Base-by-base conservation (phyloP, 2,888 invertebrate species). In the Anthrax anthrax region DNA sequence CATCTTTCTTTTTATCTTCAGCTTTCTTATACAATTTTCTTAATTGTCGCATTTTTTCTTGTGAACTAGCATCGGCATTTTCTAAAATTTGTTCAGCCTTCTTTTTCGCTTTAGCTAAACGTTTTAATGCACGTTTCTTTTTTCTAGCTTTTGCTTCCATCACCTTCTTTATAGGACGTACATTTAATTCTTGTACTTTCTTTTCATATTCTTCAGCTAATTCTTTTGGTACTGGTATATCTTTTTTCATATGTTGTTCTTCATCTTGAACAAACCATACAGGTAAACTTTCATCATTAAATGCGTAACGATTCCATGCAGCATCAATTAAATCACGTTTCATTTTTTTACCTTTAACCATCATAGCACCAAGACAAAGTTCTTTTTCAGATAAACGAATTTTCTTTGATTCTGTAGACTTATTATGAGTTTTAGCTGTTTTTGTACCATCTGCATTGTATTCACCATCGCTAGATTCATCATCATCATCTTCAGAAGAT, bases 181-280 rank as follows among this genome's bases (percentile, higher is more conserved):
- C 86, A 68, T 98, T 91, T 37, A 98, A 79, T 54, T 92, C 95
- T 63, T 82, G 76, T 14, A 85, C 69, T 56, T 79, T 77, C 53
- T 84, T 84, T 56, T 83, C 81, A 64, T 96, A 96, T 59, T 92
- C 87, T 37, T 85, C 79, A 0, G 88, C 79, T 46, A 88, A 72
- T 66, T 84, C 84, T 69, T 85, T 83, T 6, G 92, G 87, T 32
- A 97, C 87, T 4, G 89, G 87, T 12, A 83, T 70, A 48, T 81
- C 81, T 61, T 83, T 84, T 54, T 73, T 78, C 82, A 88, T 89
- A 60, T 96, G 92, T 62, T 84, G 83, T 51, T 81, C 77, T 66
- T 99, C 98, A 58, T 99, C 97, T 49, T 88, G 80, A 0, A 78
- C 76, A 70, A 99, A 99, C 98, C 98, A 99, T 56, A 86, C 85